Evolutionary conservation across 2,797 vertebrate genomes (phyloP).

Genomic region (Melanotaenia trifasciata): DNA sequence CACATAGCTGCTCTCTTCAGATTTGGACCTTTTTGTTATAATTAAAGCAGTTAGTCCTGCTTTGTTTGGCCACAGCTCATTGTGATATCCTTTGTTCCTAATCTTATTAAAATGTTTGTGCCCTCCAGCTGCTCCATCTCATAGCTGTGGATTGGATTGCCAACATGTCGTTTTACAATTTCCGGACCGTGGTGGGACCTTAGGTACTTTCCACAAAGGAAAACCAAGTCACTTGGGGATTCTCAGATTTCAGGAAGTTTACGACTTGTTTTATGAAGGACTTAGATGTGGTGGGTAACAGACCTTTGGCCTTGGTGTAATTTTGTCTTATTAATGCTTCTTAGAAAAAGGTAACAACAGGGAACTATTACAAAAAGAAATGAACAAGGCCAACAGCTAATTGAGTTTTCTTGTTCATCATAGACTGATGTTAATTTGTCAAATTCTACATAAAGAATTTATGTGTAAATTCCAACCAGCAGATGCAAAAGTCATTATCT

Average conservation of each 20-base stretch:
- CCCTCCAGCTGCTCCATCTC: slow-evolving; percentile 37
- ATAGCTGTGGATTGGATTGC: neutral
- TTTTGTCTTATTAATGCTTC: neutral
- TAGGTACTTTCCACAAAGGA: neutral
- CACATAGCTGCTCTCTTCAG: slow-evolving; percentile 60
- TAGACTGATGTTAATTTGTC: neutral
- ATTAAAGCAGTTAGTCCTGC: slow-evolving; percentile 65
- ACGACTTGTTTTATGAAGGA: too few species aligned
- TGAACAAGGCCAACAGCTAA: neutral
- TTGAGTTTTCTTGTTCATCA: neutral
- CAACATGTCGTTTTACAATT: neutral
- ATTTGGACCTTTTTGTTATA: slow-evolving; percentile 56
- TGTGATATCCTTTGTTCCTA: slow-evolving; percentile 62
- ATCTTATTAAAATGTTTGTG: slow-evolving; percentile 77
- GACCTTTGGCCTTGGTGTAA: neutral
- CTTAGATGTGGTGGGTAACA: too few species aligned
- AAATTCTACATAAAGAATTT: neutral
- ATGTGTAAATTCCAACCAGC: too few species aligned
- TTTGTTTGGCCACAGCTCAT: slow-evolving; percentile 58
- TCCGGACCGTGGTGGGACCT: neutral
- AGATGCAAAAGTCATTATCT: neutral
- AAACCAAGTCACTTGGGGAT: neutral
- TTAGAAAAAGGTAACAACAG: neutral
- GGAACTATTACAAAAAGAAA: neutral
- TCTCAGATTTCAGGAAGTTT: neutral